Conservation (phyloP, 2,888 invertebrate species). For the Cheilosia vernalis region DNA sequence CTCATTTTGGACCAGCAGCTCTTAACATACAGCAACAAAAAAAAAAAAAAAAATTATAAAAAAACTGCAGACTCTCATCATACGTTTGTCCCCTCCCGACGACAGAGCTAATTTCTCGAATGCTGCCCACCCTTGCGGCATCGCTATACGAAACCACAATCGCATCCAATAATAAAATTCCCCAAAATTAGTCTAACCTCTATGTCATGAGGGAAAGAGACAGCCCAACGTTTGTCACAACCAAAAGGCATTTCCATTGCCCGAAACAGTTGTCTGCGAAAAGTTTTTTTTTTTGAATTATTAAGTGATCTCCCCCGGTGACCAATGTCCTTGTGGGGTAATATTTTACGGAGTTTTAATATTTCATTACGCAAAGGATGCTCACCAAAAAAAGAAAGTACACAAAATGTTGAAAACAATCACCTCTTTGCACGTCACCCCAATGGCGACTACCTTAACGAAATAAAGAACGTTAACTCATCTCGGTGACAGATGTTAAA, state of each 20-base stretch:
- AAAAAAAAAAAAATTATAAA: too few species aligned
- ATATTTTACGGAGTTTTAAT: slow-evolving; percentile 41
- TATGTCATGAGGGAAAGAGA: neutral
- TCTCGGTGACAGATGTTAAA: slow-evolving; percentile 43
- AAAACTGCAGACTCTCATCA: slow-evolving; percentile 20
- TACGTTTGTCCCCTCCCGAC: slow-evolving; percentile 10
- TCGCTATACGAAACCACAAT: neutral
- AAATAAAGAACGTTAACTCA: slow-evolving; percentile 22
- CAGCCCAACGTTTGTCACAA: neutral
- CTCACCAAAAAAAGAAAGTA: neutral
- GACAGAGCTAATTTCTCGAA: neutral
- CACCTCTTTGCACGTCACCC: neutral
- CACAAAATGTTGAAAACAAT: slow-evolving; percentile 13
- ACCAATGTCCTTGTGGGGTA: slow-evolving; percentile 43
- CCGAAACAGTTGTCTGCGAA: slow-evolving; percentile 47
- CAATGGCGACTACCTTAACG: neutral
- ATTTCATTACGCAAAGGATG: slow-evolving; percentile 44
- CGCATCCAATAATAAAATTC: slow-evolving; percentile 16
- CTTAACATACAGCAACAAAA: neutral
- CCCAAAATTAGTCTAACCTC: slow-evolving; percentile 57
- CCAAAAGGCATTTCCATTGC: slow-evolving; percentile 4
- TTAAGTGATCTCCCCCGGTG: slow-evolving; percentile 44
- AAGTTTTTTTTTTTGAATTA: slow-evolving; percentile 58
- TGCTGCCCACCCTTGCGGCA: neutral
- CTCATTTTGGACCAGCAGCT: too few species aligned